phyloP scores from a whole-genome alignment of 2,888 invertebrate genomes.

The Eledona agricola region DNA sequence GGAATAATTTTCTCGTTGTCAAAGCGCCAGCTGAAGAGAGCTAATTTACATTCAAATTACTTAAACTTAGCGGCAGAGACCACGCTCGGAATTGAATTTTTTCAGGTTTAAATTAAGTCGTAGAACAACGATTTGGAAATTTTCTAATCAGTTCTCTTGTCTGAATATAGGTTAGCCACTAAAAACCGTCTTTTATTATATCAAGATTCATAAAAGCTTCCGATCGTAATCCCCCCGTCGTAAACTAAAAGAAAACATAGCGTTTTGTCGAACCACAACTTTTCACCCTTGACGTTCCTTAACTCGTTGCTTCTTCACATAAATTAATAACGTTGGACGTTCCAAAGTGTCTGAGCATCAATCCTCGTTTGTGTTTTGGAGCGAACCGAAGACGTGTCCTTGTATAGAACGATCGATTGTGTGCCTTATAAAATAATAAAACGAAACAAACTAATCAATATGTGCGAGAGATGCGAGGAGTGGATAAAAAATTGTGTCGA shows the following conservation, averaged over 20 bases:
- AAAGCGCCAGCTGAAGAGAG: too few relatives aligned
- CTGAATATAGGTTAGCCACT: conserved; percentile 23
- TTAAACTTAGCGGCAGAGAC: background rate
- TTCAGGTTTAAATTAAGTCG: conserved; percentile 1
- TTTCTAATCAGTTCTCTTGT: too few relatives aligned
- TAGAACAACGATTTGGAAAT: too few relatives aligned
- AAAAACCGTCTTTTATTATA: conserved; percentile 24
- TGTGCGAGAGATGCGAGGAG: conserved; percentile 2
- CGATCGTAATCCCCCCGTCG: conserved; percentile 12
- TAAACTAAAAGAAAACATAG: conserved; percentile 9
- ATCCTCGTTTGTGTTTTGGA: conserved; percentile 11
- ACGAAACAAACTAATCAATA: conserved; percentile 11
- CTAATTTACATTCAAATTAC: too few relatives aligned
- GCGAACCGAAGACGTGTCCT: conserved; percentile 16
- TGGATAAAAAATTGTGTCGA: conserved; percentile 4
- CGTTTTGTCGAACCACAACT: background rate
- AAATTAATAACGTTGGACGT: conserved; percentile 2
- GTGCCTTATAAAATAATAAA: conserved; percentile 20
- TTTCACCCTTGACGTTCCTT: conserved; percentile 2
- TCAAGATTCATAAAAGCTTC: conserved; percentile 18
- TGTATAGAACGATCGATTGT: conserved; percentile 20
- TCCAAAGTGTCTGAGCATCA: conserved; percentile 11
- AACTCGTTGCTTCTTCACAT: conserved; percentile 1
- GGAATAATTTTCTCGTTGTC: too few relatives aligned
- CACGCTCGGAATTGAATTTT: background rate